Percentiles rank a stretch among this genome's conserved stretches.
Evolutionary conservation across 2,797 vertebrate species (phyloP).

Genomic region (Antrozous pallidus): DNA sequence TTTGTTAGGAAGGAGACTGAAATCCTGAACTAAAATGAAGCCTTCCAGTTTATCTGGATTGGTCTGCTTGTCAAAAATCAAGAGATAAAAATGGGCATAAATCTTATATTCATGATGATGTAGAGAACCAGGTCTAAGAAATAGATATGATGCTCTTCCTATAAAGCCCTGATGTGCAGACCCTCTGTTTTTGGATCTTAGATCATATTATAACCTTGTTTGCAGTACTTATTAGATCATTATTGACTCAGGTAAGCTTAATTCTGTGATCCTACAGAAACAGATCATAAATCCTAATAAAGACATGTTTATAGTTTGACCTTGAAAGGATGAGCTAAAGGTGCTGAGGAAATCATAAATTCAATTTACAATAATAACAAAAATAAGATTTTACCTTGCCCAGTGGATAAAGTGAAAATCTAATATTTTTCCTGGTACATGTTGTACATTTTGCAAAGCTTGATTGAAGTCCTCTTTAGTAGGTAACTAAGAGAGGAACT

Average conservation of each 20-base stretch:
- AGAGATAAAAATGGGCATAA: not conserved
- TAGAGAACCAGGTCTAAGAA: not conserved
- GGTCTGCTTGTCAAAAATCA: not conserved
- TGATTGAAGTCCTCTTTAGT: constrained; percentile 49
- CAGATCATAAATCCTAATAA: not conserved
- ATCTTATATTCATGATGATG: not conserved
- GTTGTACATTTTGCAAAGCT: constrained; percentile 31
- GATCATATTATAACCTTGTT: not conserved
- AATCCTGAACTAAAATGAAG: not conserved
- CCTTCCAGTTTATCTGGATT: constrained; percentile 4
- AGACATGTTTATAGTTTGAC: constrained; percentile 9
- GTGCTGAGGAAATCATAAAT: constrained; percentile 33
- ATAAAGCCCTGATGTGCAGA: not conserved
- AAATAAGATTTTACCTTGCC: constrained; percentile 22
- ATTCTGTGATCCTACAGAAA: constrained; percentile 42
- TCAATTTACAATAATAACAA: constrained; percentile 22
- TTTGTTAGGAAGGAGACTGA: not conserved
- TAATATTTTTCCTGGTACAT: not conserved
- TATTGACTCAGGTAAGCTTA: not conserved
- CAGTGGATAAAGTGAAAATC: constrained; percentile 22
- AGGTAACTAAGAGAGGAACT: not conserved
- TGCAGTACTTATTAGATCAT: not conserved
- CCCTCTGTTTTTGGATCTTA: not conserved
- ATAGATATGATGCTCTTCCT: not conserved
- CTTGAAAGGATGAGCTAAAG: constrained; percentile 48